A percentile compares a stretch with the other conserved stretches of the same genome.
Conservation (phyloP, 2,113 vertebrate genomes). For the Polypterus bichir region DNA sequence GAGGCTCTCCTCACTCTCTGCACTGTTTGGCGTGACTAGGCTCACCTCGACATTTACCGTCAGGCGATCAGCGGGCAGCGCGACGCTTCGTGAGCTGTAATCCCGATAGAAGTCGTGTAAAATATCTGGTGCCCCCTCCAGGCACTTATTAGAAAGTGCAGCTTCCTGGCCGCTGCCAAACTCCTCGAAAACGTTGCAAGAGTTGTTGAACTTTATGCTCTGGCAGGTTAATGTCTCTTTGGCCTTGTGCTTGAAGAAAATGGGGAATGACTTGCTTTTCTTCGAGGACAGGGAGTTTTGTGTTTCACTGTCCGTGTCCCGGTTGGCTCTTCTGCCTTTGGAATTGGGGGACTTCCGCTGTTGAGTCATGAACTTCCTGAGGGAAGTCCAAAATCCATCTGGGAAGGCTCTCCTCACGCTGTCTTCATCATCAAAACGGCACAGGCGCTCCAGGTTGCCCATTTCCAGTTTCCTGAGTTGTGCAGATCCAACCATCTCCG, state of each 20-base stretch:
- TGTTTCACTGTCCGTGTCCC: background rate
- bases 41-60: slow-evolving; percentile 19
- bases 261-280: slow-evolving; percentile 8
- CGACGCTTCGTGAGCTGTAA: background rate
- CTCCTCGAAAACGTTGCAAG: slow-evolving; percentile 7
- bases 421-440: background rate
- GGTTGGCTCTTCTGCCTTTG: background rate
- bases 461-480: background rate
- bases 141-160: slow-evolving; percentile 16
- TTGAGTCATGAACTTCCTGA: slow-evolving; percentile 14
- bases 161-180: slow-evolving; percentile 16
- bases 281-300: background rate
- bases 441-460: background rate
- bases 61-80: slow-evolving; percentile 10
- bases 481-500: slow-evolving; percentile 5
- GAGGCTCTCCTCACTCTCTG: no score
- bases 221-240: slow-evolving; percentile 13
- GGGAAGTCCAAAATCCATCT: slow-evolving; percentile 12
- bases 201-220: background rate
- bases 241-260: slow-evolving; percentile 10
- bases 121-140: slow-evolving; percentile 1
- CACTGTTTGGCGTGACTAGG: no score
- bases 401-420: slow-evolving; percentile 1
- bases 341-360: slow-evolving; percentile 1
- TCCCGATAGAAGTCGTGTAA: background rate